Evolutionary conservation across 2,797 vertebrate genomes (phyloP).

Genomic region (Monodelphis domestica): DNA sequence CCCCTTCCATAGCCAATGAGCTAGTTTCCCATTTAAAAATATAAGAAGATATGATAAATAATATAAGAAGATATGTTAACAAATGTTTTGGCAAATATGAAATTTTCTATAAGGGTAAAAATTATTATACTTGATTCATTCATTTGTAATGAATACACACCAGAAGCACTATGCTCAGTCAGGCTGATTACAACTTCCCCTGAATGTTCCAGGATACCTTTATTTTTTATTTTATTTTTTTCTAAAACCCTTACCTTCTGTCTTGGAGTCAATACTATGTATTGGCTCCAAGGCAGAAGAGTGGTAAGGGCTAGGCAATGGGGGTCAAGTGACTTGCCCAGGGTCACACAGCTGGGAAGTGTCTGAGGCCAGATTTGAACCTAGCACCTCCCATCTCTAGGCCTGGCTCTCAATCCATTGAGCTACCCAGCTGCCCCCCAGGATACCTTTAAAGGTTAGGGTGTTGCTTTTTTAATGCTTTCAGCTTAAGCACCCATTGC

Average conservation of each 20-base stretch:
- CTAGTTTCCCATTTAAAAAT: neutral
- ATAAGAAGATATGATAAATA: conserved; percentile 10
- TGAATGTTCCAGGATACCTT: neutral
- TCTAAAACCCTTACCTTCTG: too few relatives aligned
- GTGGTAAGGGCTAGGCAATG: too few relatives aligned
- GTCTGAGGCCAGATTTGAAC: too few relatives aligned
- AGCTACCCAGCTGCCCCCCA: too few relatives aligned
- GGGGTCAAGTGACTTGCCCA: too few relatives aligned
- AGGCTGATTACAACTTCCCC: neutral
- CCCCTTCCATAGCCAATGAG: too few relatives aligned
- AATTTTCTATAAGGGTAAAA: neutral
- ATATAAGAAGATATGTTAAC: conserved; percentile 17
- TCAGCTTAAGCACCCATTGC: neutral
- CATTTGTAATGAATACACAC: neutral
- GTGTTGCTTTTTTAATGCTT: neutral
- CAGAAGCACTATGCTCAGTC: neutral
- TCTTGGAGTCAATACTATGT: too few relatives aligned
- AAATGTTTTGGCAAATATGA: conserved; percentile 42
- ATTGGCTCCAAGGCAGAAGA: too few relatives aligned
- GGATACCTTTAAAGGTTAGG: neutral
- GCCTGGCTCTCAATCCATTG: too few relatives aligned
- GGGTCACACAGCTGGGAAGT: too few relatives aligned
- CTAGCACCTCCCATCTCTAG: too few relatives aligned
- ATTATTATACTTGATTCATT: neutral
- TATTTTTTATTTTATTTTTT: too few relatives aligned